These are phyloP conservation scores for Catostylus mosaicus DNA, from an alignment of 30 jellyfish, hydroid and myxozoan species.

Conservation along the genomic window DNA sequence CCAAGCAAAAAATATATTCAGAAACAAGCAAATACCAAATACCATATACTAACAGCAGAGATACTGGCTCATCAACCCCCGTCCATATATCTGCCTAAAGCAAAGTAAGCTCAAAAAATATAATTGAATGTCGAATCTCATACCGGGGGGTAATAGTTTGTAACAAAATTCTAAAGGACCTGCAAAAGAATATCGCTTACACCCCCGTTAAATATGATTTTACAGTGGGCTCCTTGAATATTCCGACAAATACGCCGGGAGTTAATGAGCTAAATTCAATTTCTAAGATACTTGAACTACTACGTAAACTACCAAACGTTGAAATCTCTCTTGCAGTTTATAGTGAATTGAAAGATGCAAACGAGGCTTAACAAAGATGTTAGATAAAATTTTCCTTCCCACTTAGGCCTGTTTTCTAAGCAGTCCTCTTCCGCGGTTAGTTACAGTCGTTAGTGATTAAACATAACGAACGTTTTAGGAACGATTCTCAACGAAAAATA, in stretches of 20 bases:
- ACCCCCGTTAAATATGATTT: no score
- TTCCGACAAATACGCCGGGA: slow-evolving; percentile 1
- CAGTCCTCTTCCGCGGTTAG: no score
- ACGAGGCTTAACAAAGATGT: not conserved
- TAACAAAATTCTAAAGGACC: not conserved
- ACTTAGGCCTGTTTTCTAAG: no score
- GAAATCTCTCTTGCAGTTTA: not conserved
- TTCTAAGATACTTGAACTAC: not conserved
- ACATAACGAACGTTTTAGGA: no score
- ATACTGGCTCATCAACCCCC: slow-evolving; percentile 23
- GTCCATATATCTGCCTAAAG: not conserved
- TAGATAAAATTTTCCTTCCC: no score
- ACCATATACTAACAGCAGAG: slow-evolving; percentile 35
- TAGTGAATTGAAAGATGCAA: not conserved
- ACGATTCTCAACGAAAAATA: no score
- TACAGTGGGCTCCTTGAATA: no score
- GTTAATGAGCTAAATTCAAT: not conserved
- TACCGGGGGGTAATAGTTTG: no score
- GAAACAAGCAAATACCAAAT: slow-evolving; percentile 5
- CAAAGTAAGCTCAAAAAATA: not conserved
- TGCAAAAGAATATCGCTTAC: no score
- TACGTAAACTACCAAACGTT: not conserved
- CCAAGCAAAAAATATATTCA: slow-evolving; percentile 45
- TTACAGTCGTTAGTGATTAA: no score
- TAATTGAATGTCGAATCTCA: not conserved